A percentile compares a stretch with the other conserved stretches of the same genome.
These are phyloP conservation scores for Strigops habroptila DNA, from an alignment of 2,113 vertebrate species.

Conservation along the genomic window DNA sequence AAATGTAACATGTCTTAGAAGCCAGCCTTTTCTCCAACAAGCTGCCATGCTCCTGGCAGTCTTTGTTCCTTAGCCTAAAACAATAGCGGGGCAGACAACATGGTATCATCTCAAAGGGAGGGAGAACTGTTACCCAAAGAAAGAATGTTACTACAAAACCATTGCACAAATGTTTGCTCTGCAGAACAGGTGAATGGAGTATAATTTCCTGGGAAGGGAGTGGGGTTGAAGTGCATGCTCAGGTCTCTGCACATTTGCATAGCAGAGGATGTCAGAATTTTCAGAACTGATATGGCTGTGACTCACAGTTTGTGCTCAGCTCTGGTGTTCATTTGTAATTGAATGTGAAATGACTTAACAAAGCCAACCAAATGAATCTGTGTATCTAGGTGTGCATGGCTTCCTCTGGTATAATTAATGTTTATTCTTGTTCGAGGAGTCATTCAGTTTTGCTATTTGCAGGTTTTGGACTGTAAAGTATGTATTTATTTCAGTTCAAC, in stretches of 20 bases:
- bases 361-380: neutral
- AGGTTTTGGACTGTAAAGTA: neutral
- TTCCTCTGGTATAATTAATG: neutral
- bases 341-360: neutral
- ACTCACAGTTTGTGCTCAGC: neutral
- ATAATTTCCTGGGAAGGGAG: neutral
- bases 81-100: rapidly evolving
- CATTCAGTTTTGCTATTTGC: neutral
- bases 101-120: neutral
- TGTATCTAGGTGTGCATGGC: neutral
- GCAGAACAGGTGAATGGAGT: neutral
- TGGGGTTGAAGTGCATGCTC: neutral
- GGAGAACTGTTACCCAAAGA: neutral
- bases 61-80: neutral
- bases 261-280: neutral
- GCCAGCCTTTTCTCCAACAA: neutral
- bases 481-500: neutral
- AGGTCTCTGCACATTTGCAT: neutral
- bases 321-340: neutral
- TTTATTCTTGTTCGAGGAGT: neutral
- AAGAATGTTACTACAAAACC: neutral
- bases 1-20: neutral
- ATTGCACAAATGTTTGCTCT: neutral
- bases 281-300: neutral
- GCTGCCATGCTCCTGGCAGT: neutral